Evolutionary conservation across 2,888 invertebrate genomes (phyloP).

Genomic region (Cotesia congregata): DNA sequence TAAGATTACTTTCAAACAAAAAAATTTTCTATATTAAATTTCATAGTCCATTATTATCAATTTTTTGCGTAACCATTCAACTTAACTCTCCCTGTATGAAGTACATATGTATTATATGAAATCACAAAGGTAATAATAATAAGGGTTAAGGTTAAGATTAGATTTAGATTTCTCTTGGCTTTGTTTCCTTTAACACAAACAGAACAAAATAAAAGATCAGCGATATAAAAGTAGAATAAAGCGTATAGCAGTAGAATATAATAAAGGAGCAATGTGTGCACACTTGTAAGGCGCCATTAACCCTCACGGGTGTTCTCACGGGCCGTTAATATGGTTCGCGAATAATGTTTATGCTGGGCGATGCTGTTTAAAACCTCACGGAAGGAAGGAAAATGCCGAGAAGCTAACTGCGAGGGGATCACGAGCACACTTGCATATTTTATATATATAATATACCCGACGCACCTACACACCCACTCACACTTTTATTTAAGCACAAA

Average conservation of each 20-base stretch:
- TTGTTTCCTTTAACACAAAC: too few relatives aligned
- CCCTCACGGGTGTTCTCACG: slow-evolving; percentile 59
- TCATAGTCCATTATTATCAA: too few relatives aligned
- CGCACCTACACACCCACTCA: neutral
- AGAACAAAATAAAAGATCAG: too few relatives aligned
- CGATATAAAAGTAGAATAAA: slow-evolving; percentile 11
- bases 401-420: slow-evolving; percentile 24
- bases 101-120: too few relatives aligned
- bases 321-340: slow-evolving; percentile 56
- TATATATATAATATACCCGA: neutral
- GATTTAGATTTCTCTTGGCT: too few relatives aligned
- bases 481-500: neutral
- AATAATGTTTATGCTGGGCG: slow-evolving; percentile 53
- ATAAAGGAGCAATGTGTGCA: slow-evolving; percentile 41
- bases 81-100: too few relatives aligned
- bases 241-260: slow-evolving; percentile 21
- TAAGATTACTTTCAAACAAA: too few relatives aligned
- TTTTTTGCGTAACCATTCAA: too few relatives aligned
- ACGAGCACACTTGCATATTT: neutral
- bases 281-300: slow-evolving; percentile 57
- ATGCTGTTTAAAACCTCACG: slow-evolving; percentile 55
- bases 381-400: slow-evolving; percentile 44
- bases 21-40: too few relatives aligned
- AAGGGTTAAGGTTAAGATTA: too few relatives aligned
- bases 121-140: too few relatives aligned